A percentile compares a stretch with the other conserved stretches of the same genome.
phyloP scores from a whole-genome alignment of 2,888 invertebrate species.

The Elegia similella region DNA sequence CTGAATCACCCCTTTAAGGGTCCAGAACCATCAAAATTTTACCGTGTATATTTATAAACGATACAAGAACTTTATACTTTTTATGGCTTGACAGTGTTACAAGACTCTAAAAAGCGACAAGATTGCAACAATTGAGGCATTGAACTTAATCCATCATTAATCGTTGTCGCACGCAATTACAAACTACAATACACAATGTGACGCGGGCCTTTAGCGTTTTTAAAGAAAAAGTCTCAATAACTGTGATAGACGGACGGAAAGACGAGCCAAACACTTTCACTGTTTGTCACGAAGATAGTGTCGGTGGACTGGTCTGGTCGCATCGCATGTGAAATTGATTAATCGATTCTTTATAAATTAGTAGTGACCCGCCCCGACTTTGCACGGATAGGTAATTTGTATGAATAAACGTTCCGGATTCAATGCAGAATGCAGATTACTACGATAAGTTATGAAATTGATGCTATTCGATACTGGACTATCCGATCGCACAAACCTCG shows the following conservation, averaged over 20 bases:
- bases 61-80: neutral
- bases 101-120: conserved; percentile 27
- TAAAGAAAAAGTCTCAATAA: conserved; percentile 52
- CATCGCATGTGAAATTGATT: conserved; percentile 7
- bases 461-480: too few relatives aligned
- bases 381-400: neutral
- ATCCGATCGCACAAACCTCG: neutral
- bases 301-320: conserved; percentile 8
- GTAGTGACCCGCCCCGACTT: neutral
- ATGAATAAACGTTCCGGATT: too few relatives aligned
- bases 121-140: conserved; percentile 35
- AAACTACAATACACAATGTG: conserved; percentile 44
- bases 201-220: conserved; percentile 55
- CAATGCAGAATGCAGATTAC: too few relatives aligned
- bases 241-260: conserved; percentile 45
- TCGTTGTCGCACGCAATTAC: conserved; percentile 42
- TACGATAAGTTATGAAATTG: too few relatives aligned
- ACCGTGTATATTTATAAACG: neutral
- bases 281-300: conserved; percentile 53
- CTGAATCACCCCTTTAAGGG: too few relatives aligned
- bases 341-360: neutral
- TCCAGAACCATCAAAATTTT: too few relatives aligned
- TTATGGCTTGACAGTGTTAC: neutral
- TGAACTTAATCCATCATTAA: conserved; percentile 40
- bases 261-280: conserved; percentile 66